phyloP scores from a whole-genome alignment of 2,888 invertebrate genomes.

The Lottia scabra region DNA sequence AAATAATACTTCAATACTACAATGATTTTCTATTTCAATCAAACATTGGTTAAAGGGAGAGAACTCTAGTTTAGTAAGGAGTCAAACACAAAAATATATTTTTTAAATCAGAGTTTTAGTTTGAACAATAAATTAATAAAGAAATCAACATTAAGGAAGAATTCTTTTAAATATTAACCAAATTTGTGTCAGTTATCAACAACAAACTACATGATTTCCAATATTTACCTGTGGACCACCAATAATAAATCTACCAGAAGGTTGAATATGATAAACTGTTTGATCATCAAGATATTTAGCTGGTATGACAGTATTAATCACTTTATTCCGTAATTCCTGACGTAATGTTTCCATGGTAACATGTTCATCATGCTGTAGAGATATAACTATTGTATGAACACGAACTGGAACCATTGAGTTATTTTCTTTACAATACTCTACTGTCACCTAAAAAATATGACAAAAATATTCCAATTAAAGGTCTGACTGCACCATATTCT shows the following conservation, averaged over 20 bases:
- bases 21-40: too few species aligned
- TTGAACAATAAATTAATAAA: too few species aligned
- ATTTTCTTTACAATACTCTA: conserved; percentile 89
- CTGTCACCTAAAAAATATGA: conserved; percentile 81
- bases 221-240: conserved; percentile 90
- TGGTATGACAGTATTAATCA: conserved; percentile 90
- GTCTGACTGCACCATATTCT: too few species aligned
- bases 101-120: too few species aligned
- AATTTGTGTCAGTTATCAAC: too few species aligned
- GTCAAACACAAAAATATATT: background rate
- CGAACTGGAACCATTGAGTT: conserved; percentile 93
- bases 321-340: conserved; percentile 85
- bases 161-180: too few species aligned
- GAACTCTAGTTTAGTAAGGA: background rate
- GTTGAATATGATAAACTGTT: conserved; percentile 95
- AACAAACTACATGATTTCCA: too few species aligned
- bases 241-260: conserved; percentile 93
- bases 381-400: conserved; percentile 97
- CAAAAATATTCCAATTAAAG: background rate
- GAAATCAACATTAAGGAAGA: too few species aligned
- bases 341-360: conserved; percentile 85
- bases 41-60: background rate
- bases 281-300: conserved; percentile 87
- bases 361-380: conserved; percentile 94
- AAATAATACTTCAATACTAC: too few species aligned